phyloP scores from a whole-genome alignment of 2,113 vertebrate species.

The Ciconia stormi region DNA sequence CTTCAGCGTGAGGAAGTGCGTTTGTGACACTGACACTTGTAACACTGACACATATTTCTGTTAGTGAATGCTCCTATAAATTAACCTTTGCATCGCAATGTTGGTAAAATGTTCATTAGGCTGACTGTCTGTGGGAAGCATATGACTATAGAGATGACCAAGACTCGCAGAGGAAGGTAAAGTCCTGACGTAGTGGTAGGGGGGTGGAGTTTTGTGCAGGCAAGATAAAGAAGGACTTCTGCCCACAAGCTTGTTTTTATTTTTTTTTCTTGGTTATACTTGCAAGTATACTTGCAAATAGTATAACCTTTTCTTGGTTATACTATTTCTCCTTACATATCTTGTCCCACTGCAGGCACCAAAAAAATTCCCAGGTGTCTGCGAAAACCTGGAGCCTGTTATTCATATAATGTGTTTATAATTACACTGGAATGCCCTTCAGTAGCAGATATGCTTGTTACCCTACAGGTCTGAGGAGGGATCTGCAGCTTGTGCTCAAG shows the following conservation, averaged over 20 bases:
- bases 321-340: not conserved
- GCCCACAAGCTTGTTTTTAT: not conserved
- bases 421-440: not conserved
- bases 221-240: not conserved
- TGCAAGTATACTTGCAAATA: too few relatives aligned
- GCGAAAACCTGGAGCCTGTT: not conserved
- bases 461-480: not conserved
- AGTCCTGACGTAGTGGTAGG: not conserved
- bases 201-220: not conserved
- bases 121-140: not conserved
- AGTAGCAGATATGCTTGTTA: not conserved
- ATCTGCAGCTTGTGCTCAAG: not conserved
- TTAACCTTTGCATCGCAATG: not conserved
- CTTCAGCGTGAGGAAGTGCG: not conserved
- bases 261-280: too few relatives aligned
- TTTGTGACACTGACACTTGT: not conserved
- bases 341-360: not conserved
- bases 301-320: not conserved
- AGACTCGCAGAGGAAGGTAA: rapidly evolving
- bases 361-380: not conserved
- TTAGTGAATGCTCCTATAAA: not conserved
- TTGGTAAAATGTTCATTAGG: not conserved
- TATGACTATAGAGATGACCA: not conserved
- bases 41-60: not conserved
- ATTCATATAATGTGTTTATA: not conserved